phyloP scores from a whole-genome alignment of 2,888 invertebrate species.

The Ophioninae sp. region DNA sequence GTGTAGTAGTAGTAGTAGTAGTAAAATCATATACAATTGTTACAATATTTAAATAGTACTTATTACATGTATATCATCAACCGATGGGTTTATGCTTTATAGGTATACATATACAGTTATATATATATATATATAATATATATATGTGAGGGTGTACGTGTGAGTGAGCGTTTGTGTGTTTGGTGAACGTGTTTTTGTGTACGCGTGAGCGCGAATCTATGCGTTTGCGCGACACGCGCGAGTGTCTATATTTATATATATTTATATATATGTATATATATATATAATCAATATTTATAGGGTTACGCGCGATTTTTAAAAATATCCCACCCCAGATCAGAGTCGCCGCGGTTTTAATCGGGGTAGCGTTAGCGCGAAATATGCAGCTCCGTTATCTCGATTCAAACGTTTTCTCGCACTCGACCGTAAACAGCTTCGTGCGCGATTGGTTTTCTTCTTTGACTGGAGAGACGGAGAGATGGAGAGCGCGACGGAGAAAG shows the following conservation, averaged over 20 bases:
- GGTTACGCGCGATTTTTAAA: conserved; percentile 73
- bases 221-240: not conserved
- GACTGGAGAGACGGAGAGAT: not conserved
- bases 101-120: conserved; percentile 67
- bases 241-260: conserved; percentile 68
- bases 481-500: not conserved
- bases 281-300: conserved; percentile 79
- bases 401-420: not conserved
- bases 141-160: conserved; percentile 71
- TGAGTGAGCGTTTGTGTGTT: no score
- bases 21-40: conserved; percentile 81
- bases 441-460: not conserved
- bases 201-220: not conserved
- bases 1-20: conserved; percentile 79
- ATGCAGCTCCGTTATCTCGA: conserved; percentile 24
- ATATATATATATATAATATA: conserved; percentile 75
- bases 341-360: conserved; percentile 53
- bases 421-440: not conserved
- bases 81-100: conserved; percentile 73
- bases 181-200: no score
- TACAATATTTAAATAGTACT: conserved; percentile 81
- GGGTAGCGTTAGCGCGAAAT: conserved; percentile 26
- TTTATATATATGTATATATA: conserved; percentile 68
- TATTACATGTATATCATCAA: conserved; percentile 79
- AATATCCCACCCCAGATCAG: conserved; percentile 45